These are phyloP conservation scores for Polypedilum pembai DNA, from an alignment of 1,140 invertebrate genomes.

Conservation along the genomic window DNA sequence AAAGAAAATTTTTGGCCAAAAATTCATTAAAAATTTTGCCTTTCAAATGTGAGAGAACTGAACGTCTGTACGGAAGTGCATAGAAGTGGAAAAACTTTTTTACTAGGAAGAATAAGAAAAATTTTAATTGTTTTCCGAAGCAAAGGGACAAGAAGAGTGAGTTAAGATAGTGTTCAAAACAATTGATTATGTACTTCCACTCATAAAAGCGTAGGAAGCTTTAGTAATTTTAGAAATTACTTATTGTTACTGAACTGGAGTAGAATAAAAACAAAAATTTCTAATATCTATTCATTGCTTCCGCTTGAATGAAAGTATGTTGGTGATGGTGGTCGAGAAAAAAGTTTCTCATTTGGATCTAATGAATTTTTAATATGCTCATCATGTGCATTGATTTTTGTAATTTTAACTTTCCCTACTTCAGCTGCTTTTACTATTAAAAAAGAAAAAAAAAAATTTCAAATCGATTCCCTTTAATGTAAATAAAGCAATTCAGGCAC, in stretches of 20 bases:
- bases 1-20: not conserved
- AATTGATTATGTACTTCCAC: not conserved
- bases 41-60: not conserved
- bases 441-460: not conserved
- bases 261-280: too few relatives aligned
- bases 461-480: not conserved
- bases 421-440: not conserved
- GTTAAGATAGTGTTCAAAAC: not conserved
- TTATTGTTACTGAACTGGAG: not conserved
- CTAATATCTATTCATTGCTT: too few relatives aligned
- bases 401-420: not conserved
- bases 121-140: constrained; percentile 12
- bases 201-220: not conserved
- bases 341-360: not conserved
- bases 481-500: not conserved
- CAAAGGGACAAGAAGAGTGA: not conserved
- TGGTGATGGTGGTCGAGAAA: too few relatives aligned
- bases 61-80: too few relatives aligned
- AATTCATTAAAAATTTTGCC: constrained; percentile 14
- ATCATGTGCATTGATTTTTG: constrained; percentile 4
- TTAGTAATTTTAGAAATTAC: not conserved
- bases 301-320: too few relatives aligned
- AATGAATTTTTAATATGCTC: constrained; percentile 19
- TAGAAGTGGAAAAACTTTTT: too few relatives aligned
- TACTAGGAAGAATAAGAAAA: not conserved